Percentiles rank a stretch among this genome's conserved stretches.
Conservation (phyloP, 2,797 vertebrate genomes). For the Eremophila alpestris region DNA sequence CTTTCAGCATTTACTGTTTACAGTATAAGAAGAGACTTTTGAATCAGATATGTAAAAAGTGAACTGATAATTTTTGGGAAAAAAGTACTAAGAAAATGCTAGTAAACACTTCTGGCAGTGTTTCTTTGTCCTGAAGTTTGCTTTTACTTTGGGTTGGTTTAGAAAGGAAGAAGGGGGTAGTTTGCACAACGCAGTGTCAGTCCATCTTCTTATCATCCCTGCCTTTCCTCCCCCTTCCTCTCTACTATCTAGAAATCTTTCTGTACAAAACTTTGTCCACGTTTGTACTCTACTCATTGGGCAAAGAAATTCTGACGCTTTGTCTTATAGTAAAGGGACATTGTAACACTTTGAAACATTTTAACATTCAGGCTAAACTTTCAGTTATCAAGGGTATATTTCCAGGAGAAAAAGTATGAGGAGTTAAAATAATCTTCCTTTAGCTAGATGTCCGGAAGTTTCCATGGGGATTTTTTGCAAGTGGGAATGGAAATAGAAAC, state of each 20-base stretch:
- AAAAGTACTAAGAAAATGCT: neutral
- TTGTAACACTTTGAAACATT: neutral
- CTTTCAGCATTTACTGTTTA: neutral
- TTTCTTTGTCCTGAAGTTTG: neutral
- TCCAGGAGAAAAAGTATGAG: neutral
- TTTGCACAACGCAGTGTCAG: neutral
- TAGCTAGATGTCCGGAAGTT: neutral
- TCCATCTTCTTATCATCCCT: neutral
- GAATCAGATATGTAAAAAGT: neutral
- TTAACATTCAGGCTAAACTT: neutral
- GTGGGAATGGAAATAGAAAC: neutral
- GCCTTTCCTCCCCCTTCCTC: neutral
- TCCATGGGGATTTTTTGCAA: neutral
- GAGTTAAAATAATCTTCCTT: neutral
- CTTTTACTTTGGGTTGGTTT: neutral
- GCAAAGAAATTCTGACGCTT: neutral
- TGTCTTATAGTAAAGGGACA: neutral
- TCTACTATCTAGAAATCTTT: neutral
- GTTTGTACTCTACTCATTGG: neutral
- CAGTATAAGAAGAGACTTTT: neutral
- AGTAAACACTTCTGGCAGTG: neutral
- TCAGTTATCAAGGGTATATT: neutral
- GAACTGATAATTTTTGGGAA: neutral
- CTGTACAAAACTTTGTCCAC: neutral
- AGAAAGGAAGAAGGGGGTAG: neutral